phyloP scores from a whole-genome alignment of 2,113 vertebrate species.

The Hippocampus mohnikei region DNA sequence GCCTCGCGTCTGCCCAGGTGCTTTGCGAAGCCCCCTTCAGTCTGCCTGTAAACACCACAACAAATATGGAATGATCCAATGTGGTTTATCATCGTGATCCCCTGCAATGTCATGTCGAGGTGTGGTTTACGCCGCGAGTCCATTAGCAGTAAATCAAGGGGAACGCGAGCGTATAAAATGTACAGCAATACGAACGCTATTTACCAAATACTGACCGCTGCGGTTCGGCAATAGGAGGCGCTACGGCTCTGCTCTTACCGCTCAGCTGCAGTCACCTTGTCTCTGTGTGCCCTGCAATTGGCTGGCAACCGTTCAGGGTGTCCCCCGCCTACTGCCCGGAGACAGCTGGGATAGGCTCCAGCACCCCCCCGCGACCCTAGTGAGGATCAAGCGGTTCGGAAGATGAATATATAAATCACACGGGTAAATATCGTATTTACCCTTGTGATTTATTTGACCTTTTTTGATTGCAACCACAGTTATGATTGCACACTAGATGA shows the following conservation, averaged over 20 bases:
- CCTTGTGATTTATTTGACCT: conserved; percentile 42
- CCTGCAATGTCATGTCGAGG: conserved; percentile 37
- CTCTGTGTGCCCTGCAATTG: too few species aligned
- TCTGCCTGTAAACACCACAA: conserved; percentile 30
- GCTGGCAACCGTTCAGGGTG: too few species aligned
- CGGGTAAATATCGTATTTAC: too few species aligned
- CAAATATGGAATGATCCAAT: conserved; percentile 31
- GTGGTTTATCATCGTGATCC: conserved; percentile 36
- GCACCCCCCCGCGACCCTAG: too few species aligned
- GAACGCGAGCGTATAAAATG: conserved; percentile 36
- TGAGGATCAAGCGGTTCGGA: too few species aligned
- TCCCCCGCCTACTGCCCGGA: too few species aligned
- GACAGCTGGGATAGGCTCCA: too few species aligned
- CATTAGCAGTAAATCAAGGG: conserved; percentile 50
- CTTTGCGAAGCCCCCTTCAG: conserved; percentile 9
- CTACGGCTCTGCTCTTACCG: too few species aligned
- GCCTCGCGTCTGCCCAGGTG: conserved; percentile 31
- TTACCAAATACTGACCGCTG: conserved; percentile 2
- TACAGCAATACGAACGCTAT: conserved; percentile 27
- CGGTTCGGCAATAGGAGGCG: too few species aligned
- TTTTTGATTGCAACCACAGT: conserved; percentile 19
- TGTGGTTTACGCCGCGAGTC: conserved; percentile 13
- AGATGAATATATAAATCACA: too few species aligned
- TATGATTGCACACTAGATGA: conserved; percentile 19
- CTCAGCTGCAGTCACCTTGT: too few species aligned